These are phyloP conservation scores for Amphipyra tragopoginis DNA, from an alignment of 2,888 invertebrate species.

Conservation along the genomic window DNA sequence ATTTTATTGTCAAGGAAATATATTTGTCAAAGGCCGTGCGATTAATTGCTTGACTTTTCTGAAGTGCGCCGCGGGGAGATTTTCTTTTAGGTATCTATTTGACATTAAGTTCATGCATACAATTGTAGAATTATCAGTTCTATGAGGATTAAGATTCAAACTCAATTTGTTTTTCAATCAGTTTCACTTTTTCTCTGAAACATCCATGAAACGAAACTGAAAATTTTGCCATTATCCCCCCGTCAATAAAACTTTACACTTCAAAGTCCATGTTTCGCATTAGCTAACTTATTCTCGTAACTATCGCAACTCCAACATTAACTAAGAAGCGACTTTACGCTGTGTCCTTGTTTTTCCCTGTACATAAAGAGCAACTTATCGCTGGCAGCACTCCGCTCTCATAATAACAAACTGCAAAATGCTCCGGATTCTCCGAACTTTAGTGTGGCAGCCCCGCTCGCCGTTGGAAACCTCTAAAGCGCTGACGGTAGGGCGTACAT, in stretches of 20 bases:
- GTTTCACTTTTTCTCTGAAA: neutral
- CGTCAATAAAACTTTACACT: conserved; percentile 22
- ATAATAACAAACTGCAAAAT: conserved; percentile 87
- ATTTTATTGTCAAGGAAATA: conserved; percentile 88
- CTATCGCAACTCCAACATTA: conserved; percentile 55
- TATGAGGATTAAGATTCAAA: neutral
- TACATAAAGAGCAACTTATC: conserved; percentile 82
- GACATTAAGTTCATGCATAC: conserved; percentile 42
- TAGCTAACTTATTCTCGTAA: conserved; percentile 57
- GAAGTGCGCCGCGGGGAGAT: conserved; percentile 69
- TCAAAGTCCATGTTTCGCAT: conserved; percentile 41
- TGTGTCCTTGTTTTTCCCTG: conserved; percentile 74
- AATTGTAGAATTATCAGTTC: conserved; percentile 43
- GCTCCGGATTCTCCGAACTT: conserved; percentile 86
- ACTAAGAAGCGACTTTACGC: conserved; percentile 58
- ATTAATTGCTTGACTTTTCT: conserved; percentile 82
- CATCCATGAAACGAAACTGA: neutral
- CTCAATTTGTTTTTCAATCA: neutral
- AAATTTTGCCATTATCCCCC: neutral
- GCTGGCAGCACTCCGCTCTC: conserved; percentile 76
- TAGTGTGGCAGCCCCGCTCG: conserved; percentile 78
- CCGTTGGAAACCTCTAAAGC: conserved; percentile 84
- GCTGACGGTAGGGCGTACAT: conserved; percentile 85
- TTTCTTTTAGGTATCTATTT: conserved; percentile 63
- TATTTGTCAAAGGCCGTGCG: conserved; percentile 85